Evolutionary conservation across 1,140 invertebrate genomes (phyloP).

Genomic region (Phymorhynchus buccinoides): DNA sequence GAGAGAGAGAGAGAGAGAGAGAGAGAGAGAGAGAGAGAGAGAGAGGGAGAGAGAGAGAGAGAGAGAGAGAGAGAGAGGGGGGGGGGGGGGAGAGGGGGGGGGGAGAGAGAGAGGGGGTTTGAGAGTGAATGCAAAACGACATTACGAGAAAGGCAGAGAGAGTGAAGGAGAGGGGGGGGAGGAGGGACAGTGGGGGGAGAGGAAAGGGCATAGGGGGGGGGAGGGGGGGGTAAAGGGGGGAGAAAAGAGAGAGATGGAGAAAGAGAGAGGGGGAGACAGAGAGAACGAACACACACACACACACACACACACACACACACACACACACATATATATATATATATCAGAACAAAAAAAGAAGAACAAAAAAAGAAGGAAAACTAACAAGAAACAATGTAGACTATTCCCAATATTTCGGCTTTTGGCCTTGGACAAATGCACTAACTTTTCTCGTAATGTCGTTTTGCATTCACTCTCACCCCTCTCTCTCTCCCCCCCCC

Average conservation of each 20-base stretch:
- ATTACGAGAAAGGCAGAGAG: neutral
- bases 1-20: slow-evolving; percentile 6
- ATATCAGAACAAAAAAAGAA: too few relatives aligned
- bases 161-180: neutral
- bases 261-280: too few relatives aligned
- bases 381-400: neutral
- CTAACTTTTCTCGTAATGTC: neutral
- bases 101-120: neutral
- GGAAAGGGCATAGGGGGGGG: neutral
- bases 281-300: neutral
- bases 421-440: too few relatives aligned
- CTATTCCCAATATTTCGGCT: too few relatives aligned
- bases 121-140: neutral
- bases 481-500: neutral
- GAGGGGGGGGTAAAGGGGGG: neutral
- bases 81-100: neutral
- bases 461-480: neutral
- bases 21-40: neutral
- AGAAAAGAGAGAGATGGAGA: too few relatives aligned
- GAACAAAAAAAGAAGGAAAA: too few relatives aligned
- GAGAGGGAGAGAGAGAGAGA: neutral
- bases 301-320: slow-evolving; percentile 2
- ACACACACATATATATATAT: neutral
- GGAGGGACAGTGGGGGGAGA: neutral
- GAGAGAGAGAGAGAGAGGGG: neutral